These are phyloP conservation scores for Puffinus mauretanicus DNA, from an alignment of 2,113 vertebrate species.

Conservation along the genomic window DNA sequence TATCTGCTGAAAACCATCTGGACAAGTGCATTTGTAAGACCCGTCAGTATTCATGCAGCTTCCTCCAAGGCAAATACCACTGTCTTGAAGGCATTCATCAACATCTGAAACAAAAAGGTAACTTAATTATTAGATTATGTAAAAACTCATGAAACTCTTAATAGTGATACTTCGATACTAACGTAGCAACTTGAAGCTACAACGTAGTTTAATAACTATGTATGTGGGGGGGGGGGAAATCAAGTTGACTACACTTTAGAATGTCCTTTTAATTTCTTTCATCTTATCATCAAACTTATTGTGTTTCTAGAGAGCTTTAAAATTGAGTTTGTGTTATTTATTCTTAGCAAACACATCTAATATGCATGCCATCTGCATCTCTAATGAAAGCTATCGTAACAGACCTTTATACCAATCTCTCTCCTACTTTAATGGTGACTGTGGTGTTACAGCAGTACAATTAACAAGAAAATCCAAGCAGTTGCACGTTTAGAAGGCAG, in stretches of 20 bases:
- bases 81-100: conserved; percentile 86
- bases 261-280: not conserved
- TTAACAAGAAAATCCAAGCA: not conserved
- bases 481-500: not conserved
- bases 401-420: not conserved
- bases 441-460: not conserved
- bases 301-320: not conserved
- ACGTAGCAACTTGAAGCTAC: not conserved
- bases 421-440: not conserved
- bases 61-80: conserved; percentile 79
- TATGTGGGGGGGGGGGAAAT: not conserved
- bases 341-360: not conserved
- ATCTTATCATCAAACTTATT: not conserved
- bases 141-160: not conserved
- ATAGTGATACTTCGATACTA: not conserved
- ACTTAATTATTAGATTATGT: not conserved
- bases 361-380: not conserved
- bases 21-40: conserved; percentile 90
- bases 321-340: not conserved
- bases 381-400: not conserved
- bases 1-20: conserved; percentile 82
- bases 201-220: not conserved
- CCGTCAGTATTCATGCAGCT: conserved; percentile 88
- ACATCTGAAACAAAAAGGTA: conserved; percentile 81
- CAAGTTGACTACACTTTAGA: not conserved